phyloP scores from a whole-genome alignment of 2,113 vertebrate species.

The Cyprinodon tularosa region DNA sequence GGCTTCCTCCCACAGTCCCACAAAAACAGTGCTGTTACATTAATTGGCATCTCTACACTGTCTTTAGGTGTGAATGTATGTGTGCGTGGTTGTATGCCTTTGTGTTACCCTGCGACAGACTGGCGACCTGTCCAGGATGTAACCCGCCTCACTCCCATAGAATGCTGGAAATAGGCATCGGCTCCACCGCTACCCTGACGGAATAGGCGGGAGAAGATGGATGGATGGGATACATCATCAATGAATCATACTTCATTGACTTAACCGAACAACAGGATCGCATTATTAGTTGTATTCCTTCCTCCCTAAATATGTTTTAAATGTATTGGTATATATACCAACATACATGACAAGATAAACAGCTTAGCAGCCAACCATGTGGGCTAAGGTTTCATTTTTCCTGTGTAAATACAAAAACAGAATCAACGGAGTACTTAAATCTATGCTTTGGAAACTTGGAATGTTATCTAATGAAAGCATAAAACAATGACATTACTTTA shows the following conservation, averaged over 20 bases:
- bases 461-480: not conserved
- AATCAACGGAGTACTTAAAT: not conserved
- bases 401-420: not conserved
- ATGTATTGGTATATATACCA: not conserved
- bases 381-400: not conserved
- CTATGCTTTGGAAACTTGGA: not conserved
- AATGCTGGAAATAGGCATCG: too few species aligned
- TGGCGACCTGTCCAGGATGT: too few species aligned
- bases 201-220: too few species aligned
- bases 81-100: too few species aligned
- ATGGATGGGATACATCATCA: not conserved
- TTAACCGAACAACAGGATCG: not conserved
- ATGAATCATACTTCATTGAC: not conserved
- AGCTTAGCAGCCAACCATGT: not conserved
- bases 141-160: too few species aligned
- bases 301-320: not conserved
- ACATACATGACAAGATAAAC: not conserved
- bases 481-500: not conserved
- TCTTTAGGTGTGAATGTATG: too few species aligned
- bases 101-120: too few species aligned
- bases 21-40: too few species aligned
- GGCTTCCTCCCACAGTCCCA: too few species aligned
- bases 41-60: too few species aligned
- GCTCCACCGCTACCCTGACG: too few species aligned
- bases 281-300: not conserved